Evolutionary conservation across 2,113 vertebrate species (phyloP).

Genomic region (Andinoacara biseriatus): DNA sequence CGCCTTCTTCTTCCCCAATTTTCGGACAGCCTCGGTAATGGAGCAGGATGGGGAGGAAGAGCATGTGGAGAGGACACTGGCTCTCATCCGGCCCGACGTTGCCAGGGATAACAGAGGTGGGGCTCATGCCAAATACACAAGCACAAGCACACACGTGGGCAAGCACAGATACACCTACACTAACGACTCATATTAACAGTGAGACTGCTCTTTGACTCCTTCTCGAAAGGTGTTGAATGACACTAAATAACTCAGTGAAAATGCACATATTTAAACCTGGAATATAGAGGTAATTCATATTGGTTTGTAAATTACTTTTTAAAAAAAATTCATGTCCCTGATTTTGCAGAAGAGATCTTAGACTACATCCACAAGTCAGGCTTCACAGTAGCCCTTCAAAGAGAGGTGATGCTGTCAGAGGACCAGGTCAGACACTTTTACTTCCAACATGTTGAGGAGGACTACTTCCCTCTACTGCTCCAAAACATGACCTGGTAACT

Average conservation of each 20-base stretch:
- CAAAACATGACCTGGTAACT: constrained; percentile 77
- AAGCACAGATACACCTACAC: constrained; percentile 14
- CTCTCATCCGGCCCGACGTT: constrained; percentile 79
- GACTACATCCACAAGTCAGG: constrained; percentile 74
- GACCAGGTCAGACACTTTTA: constrained; percentile 83
- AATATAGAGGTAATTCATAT: background rate
- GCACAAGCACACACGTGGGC: constrained; percentile 12
- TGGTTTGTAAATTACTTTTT: background rate
- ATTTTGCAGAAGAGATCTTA: constrained; percentile 78
- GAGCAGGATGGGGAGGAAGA: constrained; percentile 70
- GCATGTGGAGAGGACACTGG: constrained; percentile 80
- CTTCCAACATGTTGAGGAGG: constrained; percentile 70
- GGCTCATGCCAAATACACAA: constrained; percentile 69
- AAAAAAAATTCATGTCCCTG: background rate
- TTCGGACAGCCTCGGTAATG: constrained; percentile 64
- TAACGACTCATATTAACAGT: background rate
- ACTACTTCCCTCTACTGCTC: constrained; percentile 74
- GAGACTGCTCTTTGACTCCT: background rate
- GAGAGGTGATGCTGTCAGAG: constrained; percentile 73
- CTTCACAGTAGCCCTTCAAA: constrained; percentile 80
- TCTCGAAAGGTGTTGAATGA: constrained; percentile 10
- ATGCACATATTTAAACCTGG: background rate
- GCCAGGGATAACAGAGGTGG: constrained; percentile 80
- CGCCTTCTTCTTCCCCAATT: constrained; percentile 86
- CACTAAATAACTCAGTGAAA: background rate